Conservation (phyloP, 1,140 invertebrate species). For the Periplaneta americana region DNA sequence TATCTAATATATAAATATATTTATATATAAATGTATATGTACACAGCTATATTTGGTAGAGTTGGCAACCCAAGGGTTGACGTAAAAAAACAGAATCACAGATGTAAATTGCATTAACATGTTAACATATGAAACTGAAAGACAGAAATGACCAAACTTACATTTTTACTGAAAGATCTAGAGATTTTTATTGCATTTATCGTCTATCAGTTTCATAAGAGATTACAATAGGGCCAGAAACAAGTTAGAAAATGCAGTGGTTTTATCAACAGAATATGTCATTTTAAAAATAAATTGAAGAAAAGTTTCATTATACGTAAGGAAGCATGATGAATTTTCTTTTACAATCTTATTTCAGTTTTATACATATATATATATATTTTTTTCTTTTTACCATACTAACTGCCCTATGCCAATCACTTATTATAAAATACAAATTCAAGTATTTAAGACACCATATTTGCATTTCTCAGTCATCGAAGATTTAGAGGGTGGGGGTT, state of each 20-base stretch:
- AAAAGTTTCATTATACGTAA: not conserved
- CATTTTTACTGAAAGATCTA: not conserved
- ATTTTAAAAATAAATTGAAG: not conserved
- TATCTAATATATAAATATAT: too few species aligned
- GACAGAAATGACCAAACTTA: not conserved
- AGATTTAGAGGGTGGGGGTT: not conserved
- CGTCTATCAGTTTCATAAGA: not conserved
- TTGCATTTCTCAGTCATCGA: not conserved
- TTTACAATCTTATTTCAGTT: not conserved
- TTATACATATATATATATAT: too few species aligned
- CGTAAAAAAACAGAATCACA: not conserved
- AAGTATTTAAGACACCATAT: not conserved
- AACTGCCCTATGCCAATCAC: not conserved
- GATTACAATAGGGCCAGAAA: not conserved
- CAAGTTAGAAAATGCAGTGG: not conserved
- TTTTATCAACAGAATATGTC: not conserved
- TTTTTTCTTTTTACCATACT: not conserved
- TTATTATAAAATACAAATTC: not conserved
- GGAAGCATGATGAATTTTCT: not conserved
- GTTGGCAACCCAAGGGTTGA: not conserved
- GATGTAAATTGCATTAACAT: not conserved
- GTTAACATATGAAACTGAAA: not conserved
- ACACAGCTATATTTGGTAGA: not conserved
- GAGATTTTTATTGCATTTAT: not conserved
- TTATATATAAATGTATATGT: too few species aligned